phyloP scores from a whole-genome alignment of 2,113 vertebrate species.

The Fregata magnificens region DNA sequence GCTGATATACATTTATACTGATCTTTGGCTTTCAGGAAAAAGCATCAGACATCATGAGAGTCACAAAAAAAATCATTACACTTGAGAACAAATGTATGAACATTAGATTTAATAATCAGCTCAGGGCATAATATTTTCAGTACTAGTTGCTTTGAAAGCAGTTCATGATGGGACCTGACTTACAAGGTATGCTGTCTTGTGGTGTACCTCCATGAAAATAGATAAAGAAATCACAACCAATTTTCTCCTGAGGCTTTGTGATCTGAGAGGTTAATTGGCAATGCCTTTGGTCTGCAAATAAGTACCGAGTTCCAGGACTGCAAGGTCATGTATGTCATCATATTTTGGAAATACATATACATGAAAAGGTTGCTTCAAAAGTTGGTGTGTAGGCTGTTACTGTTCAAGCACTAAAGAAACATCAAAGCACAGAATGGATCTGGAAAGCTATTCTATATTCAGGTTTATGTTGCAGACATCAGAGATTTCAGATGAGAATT shows the following conservation, averaged over 20 bases:
- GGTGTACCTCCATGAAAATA: background rate
- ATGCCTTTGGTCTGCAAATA: background rate
- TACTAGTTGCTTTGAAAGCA: background rate
- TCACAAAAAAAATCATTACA: background rate
- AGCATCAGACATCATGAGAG: background rate
- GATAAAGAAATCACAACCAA: background rate
- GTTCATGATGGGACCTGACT: background rate
- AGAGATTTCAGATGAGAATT: background rate
- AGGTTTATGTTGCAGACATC: background rate
- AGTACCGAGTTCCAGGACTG: background rate
- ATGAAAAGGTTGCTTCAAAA: background rate
- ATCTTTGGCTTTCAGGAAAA: background rate
- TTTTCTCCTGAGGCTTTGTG: conserved; percentile 6
- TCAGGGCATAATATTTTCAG: background rate
- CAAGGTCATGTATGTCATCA: background rate
- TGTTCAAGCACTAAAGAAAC: background rate
- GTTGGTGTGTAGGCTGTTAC: background rate
- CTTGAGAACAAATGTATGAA: background rate
- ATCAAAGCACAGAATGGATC: background rate
- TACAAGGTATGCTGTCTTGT: background rate
- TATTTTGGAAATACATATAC: background rate
- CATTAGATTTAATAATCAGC: background rate
- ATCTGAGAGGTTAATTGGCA: background rate
- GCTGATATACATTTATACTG: background rate
- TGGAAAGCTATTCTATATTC: background rate